phyloP scores from a whole-genome alignment of 2,797 vertebrate genomes.

The Aselliscus stoliczkanus region DNA sequence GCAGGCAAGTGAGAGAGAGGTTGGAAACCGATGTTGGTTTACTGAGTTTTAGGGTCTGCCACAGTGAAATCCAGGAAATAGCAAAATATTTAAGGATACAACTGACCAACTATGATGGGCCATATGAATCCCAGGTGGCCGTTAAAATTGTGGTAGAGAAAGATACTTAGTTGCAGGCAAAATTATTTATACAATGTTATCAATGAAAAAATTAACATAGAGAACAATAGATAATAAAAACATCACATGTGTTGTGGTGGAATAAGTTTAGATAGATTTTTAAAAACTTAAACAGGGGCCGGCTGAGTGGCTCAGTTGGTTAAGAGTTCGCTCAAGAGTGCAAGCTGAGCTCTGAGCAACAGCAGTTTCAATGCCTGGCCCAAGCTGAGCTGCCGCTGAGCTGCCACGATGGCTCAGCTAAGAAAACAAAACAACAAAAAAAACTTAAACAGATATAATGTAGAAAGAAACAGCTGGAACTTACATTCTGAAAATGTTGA shows the following conservation, averaged over 20 bases:
- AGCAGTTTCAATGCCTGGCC: too few relatives aligned
- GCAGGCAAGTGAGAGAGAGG: background rate
- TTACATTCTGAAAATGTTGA: background rate
- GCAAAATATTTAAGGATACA: background rate
- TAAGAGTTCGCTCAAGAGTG: too few relatives aligned
- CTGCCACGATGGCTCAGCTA: too few relatives aligned
- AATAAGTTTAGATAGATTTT: background rate
- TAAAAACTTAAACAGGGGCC: background rate
- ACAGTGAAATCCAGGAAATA: background rate
- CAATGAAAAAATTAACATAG: background rate
- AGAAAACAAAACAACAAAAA: too few relatives aligned
- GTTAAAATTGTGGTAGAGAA: background rate
- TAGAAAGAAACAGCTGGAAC: background rate
- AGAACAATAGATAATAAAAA: background rate
- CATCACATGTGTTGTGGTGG: background rate
- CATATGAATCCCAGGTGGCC: background rate
- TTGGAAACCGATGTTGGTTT: background rate
- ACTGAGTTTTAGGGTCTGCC: background rate
- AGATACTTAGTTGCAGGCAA: background rate
- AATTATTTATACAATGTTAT: slow-evolving; percentile 3
- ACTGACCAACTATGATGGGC: background rate
- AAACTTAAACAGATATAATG: background rate
- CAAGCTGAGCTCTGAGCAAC: too few relatives aligned
- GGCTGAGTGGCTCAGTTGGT: too few relatives aligned
- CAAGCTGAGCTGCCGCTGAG: too few relatives aligned